Evolutionary conservation across 2,888 invertebrate genomes (phyloP), one percentile per base, ranked within the genome.

Genomic region (Catotricha subobsoleta): DNA sequence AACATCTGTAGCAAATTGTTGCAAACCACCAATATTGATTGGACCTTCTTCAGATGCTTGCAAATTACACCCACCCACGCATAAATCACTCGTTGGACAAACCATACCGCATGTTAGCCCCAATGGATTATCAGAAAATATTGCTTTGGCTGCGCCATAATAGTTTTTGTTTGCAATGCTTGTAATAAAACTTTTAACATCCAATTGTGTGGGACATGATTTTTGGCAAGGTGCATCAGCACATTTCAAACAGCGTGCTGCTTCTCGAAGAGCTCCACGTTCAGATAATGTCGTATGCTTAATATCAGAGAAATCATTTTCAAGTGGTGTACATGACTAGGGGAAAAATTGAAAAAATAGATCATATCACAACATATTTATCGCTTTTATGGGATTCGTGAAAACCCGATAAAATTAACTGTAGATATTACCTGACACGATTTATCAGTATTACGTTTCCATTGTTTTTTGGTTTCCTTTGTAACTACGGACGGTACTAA

Each of bases 221-320:
- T 97, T 97, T 65, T 97, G 97, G 54, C 97, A 97, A 0, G 95
- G 95, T 0, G 95, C 94, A 63, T 97, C 95, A 0, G 83, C 88
- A 57, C 91, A 91, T 59, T 91, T 91, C 16, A 91, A 66, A 52
- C 91, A 91, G 38, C 91, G 68, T 0, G 80, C 76, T 0, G 94
- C 87, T 62, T 95, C 95, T 47, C 69, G 75, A 27, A 98, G 64
- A 0, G 97, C 97, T 0, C 83, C 95, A 13, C 97, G 73, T 61
- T 98, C 97, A 42, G 94, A 92, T 34, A 98, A 58, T 0, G 97
- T 97, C 1, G 95, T 97, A 53, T 91, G 94, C 58, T 98, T 98
- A 46, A 97, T 83, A 55, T 98, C 97, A 48, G 86, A 83, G 60
- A 98, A 98, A 62, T 98, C 86, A 49, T 91, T 90, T 45, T 71